Evolutionary conservation across 92 coral and sea anemone species (phyloP), one percentile per base, ranked within the genome.

Genomic region (Epizoanthus scotinus): DNA sequence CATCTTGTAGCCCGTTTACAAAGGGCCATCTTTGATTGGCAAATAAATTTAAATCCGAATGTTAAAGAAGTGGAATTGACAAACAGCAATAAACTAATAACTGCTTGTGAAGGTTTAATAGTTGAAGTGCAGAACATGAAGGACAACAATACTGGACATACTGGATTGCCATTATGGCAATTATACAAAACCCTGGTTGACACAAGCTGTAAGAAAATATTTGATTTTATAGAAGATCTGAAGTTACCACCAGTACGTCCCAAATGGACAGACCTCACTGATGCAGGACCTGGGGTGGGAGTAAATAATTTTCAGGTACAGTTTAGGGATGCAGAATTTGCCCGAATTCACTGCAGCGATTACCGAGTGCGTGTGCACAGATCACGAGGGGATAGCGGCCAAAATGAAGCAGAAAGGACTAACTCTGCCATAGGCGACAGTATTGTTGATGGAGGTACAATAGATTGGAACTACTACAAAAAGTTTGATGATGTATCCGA

Each of bases 221-320:
- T 74, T 12, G 6, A 42, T 50, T 53, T 74, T 50, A 13, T 74
- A 26, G 56, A 5, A 8, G n/a, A 74, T 26, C 44, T 50, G 18
- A 42, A 74, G 34, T 54, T 74, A 54, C 81, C 71, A 6, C 14
- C n/a, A 31, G 83, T 78, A 27, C 36, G 56, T 27, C 70, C 82
- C 2, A 13, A 67, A 24, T 70, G 74, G 83, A 87, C 71, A 0
- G 89, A 91, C 47, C 57, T 91, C 34, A 82, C 91, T 0, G 89
- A 90, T 50, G 89, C 87, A 8, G 85, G 94, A 8, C 94, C 91
- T 15, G 94, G 84, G 5, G 94, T 91, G 27, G 89, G 87, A 15
- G 63, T 67, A 19, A 79, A 70, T 13, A 87, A 91, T 56, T 62
- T 18, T 38, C 86, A 74, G 44, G 90, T 85, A 7, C 60, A 57